Evolutionary conservation across 30 jellyfish, hydroid and myxozoan genomes (phyloP).

Genomic region (Chironex yamaguchii): DNA sequence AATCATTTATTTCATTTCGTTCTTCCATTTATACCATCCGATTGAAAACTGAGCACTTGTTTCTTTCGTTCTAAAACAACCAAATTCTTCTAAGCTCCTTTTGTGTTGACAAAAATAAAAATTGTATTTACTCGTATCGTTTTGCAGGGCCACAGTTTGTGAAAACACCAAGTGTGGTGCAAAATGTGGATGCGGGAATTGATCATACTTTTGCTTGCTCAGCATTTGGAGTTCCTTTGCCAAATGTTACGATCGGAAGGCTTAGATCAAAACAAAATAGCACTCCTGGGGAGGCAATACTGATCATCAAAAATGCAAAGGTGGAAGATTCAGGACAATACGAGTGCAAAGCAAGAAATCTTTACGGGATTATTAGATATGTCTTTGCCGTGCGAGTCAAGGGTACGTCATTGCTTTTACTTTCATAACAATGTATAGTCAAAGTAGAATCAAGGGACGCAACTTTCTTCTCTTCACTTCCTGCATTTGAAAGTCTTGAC

Average conservation of each 20-base stretch:
- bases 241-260: background rate
- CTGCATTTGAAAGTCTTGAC: too few species aligned
- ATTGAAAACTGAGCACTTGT: too few species aligned
- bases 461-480: too few species aligned
- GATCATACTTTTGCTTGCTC: background rate
- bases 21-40: too few species aligned
- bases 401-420: background rate
- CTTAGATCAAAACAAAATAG: background rate
- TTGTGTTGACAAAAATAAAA: background rate
- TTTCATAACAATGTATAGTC: too few species aligned
- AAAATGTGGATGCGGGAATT: background rate
- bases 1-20: too few species aligned
- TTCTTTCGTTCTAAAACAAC: too few species aligned
- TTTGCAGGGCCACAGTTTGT: background rate
- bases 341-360: background rate
- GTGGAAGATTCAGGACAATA: background rate
- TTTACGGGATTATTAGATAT: background rate
- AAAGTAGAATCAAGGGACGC: too few species aligned
- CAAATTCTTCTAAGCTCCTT: too few species aligned
- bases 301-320: background rate
- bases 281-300: background rate
- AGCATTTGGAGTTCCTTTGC: background rate
- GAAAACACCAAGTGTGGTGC: background rate
- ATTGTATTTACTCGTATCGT: background rate
- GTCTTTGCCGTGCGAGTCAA: background rate